Evolutionary conservation across 2,888 invertebrate species (phyloP), one percentile per base, ranked within the genome.

Genomic region (Pterostichus madidus): DNA sequence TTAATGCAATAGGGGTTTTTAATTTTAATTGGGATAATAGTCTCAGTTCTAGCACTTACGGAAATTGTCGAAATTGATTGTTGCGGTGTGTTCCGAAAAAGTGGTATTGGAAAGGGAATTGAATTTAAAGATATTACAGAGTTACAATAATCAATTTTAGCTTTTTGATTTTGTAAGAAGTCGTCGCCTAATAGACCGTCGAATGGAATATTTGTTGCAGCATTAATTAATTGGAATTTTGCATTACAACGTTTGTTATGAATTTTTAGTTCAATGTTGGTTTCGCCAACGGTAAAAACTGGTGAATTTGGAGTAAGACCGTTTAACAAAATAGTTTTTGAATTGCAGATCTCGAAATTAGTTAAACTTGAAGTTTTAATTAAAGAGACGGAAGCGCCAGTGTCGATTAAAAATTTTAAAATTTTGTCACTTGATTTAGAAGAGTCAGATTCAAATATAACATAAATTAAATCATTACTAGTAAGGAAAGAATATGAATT

Each of bases 1-100:
- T 80, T 10, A 17, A 80, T 6, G 24, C 3, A 11, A 32, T 68
- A n/a, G 6, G 80, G 80, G 15, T 68, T 80, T 13, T 49, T 39
- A 24, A 80, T 4, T 46, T 80, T 64, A 10, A 80, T 68, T 13
- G 68, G 80, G 31, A 68, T 39, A 6, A 80, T 35, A 5, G 80
- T 80, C 49, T 80, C 80, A 5, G 13, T 80, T 53, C 80, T 80
- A 13, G 52, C 10, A 35, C 64, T 68, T 7, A 80, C 15, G 8
- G 80, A 52, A 35, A 80, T 79, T 13, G 44, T 79, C 31, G 44
- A 79, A 15, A 17, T 13, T 24, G 79, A 68, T 31, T 49, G 53
- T 68, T 80, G 80, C 3, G 80, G 68, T n/a, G 80, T 80, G 24
- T 80, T 80, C 7, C 61, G 80, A 13, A 35, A 32, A 6, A 80